Percentiles rank a stretch among this genome's conserved stretches.
phyloP scores from a whole-genome alignment of 2,113 vertebrate species.

The Varanus salvator region DNA sequence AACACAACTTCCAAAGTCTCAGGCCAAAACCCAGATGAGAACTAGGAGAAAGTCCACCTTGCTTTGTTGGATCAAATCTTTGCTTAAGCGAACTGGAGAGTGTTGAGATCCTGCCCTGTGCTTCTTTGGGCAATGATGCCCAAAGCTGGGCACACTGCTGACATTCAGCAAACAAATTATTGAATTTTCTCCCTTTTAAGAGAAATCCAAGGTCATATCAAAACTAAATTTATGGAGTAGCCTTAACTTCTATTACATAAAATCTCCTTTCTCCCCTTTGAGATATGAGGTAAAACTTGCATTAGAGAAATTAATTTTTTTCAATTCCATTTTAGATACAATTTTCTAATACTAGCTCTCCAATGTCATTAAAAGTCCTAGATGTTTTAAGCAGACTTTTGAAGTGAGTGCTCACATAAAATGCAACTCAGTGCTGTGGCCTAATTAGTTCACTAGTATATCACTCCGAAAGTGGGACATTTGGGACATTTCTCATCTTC shows the following conservation, averaged over 20 bases:
- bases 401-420: conserved; percentile 15
- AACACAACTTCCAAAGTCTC: not conserved
- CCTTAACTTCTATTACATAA: not conserved
- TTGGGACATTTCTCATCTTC: conserved; percentile 9
- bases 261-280: not conserved
- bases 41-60: not conserved
- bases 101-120: not conserved
- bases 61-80: not conserved
- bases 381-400: conserved; percentile 30
- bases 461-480: conserved; percentile 16
- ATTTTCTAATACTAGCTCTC: conserved; percentile 4
- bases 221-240: conserved; percentile 10
- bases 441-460: conserved; percentile 22
- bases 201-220: conserved; percentile 2
- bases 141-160: not conserved
- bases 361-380: not conserved
- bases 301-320: conserved; percentile 25
- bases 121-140: not conserved
- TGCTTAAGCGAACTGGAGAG: not conserved
- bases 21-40: not conserved
- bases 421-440: conserved; percentile 1
- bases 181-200: not conserved
- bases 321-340: conserved; percentile 9
- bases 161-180: not conserved
- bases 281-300: not conserved